Conservation (phyloP, 1,140 invertebrate species). For the Hesperophylax magnus region DNA sequence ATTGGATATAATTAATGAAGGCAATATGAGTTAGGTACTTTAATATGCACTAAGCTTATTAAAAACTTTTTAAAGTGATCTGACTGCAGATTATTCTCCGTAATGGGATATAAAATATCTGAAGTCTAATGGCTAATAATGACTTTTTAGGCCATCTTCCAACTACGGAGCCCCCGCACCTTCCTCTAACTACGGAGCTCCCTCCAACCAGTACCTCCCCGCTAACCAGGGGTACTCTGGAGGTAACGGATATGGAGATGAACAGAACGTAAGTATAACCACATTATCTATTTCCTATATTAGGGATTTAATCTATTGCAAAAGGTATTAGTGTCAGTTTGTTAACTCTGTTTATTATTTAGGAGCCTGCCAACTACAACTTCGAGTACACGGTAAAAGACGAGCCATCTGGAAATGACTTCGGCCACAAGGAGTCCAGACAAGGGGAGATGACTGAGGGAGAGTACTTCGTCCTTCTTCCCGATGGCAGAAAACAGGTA, state of each 20-base stretch:
- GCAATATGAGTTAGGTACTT: too few relatives aligned
- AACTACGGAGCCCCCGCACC: conserved; percentile 48
- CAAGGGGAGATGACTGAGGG: conserved; percentile 78
- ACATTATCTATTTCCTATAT: too few relatives aligned
- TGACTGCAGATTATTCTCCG: too few relatives aligned
- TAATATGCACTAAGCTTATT: too few relatives aligned
- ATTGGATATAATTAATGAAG: too few relatives aligned
- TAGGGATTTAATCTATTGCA: too few relatives aligned
- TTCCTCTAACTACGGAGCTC: conserved; percentile 58
- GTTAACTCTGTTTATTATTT: not conserved
- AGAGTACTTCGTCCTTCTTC: conserved; percentile 80
- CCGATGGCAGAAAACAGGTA: conserved; percentile 82
- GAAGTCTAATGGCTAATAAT: not conserved
- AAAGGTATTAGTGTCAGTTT: too few relatives aligned
- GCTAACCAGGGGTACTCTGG: conserved; percentile 55
- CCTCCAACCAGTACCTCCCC: conserved; percentile 62
- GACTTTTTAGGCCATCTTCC: conserved; percentile 21
- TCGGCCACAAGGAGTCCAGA: conserved; percentile 79
- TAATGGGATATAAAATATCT: too few relatives aligned
- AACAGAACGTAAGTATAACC: conserved; percentile 9
- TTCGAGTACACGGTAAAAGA: conserved; percentile 84
- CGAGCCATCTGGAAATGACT: conserved; percentile 78
- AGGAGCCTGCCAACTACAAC: conserved; percentile 79
- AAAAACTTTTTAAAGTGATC: too few relatives aligned
- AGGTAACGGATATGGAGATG: conserved; percentile 2